Evolutionary conservation across 2,888 invertebrate genomes (phyloP), one percentile per base, ranked within the genome.

Genomic region (Amorpha juglandis): DNA sequence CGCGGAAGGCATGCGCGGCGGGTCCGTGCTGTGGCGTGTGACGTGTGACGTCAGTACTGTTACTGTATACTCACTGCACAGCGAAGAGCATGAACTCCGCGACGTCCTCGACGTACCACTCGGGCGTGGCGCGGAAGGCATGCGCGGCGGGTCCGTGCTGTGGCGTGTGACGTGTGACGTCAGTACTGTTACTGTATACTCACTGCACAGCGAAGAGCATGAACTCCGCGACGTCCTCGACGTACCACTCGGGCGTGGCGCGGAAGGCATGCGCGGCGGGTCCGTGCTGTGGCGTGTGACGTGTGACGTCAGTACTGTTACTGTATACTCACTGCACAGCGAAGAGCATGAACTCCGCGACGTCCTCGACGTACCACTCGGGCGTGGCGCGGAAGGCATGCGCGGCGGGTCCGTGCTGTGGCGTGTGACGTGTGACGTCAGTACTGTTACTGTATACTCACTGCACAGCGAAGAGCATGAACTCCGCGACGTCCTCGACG

Each of bases 91-190:
- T 95, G 90, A 99, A 98, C 90, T 99, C 99, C 12, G 99, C 98
- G 77, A 99, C 97, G 86, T 99, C 99, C 90, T 99, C 99, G 75
- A 99, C 96, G 88, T 98, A 98, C 97, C 98, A 99, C 94, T 99
- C 99, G 51, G 99, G 99, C 82, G 98, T 94, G 77, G 98, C 98
- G 65, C 96, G 95, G 94, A 99, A 99, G 76, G 96, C 94, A 69
- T 53, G 75, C 66, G 63, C 69, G 9, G 48, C 64, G 42, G 33
- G 63, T 16, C 58, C 95, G 51, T 93, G 90, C 73, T 95, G 89
- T 78, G 95, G 94, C 72, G 96, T 96, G 52, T 95, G 97, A 93
- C 78, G n/a, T 96, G 94, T 77, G 94, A 93, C 48, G 96, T 87
- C 64, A 99, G 93, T 84, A 97, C 4, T 48, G 47, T 48, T 48